phyloP scores from a whole-genome alignment of 1,140 invertebrate species.

The Coptotermes formosanus region DNA sequence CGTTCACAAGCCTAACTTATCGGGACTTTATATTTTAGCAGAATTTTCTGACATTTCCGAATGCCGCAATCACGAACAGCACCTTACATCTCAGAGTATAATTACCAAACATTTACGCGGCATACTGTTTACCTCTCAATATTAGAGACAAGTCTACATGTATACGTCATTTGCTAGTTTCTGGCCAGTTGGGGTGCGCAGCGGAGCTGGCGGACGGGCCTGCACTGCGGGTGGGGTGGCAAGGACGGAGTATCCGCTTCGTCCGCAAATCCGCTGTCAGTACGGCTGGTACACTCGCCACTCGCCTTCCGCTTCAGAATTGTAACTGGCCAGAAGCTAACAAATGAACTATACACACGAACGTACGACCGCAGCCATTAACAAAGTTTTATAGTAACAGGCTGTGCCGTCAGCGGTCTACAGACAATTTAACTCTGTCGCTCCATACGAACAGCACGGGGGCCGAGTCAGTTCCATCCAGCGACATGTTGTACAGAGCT shows the following conservation, averaged over 20 bases:
- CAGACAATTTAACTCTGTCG: neutral
- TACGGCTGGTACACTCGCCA: no score
- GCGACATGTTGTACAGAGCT: neutral
- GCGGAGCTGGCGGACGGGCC: no score
- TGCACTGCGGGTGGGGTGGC: no score
- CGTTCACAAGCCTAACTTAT: neutral
- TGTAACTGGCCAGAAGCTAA: no score
- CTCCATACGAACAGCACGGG: neutral
- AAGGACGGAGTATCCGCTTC: no score
- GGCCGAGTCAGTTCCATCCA: neutral
- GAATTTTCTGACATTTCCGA: neutral
- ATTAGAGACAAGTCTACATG: neutral
- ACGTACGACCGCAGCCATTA: neutral
- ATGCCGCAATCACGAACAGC: neutral
- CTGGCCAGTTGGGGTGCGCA: no score
- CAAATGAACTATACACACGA: no score
- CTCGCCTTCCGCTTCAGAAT: no score
- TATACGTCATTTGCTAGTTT: no score
- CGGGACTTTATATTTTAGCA: neutral
- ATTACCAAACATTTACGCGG: neutral
- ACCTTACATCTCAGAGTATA: neutral
- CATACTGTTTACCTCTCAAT: neutral
- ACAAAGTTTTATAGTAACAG: slow-evolving; percentile 12
- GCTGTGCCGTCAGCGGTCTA: neutral
- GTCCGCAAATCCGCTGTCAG: no score